Base-by-base conservation (phyloP, 1,140 invertebrate genomes). In the Augochlora pura region DNA sequence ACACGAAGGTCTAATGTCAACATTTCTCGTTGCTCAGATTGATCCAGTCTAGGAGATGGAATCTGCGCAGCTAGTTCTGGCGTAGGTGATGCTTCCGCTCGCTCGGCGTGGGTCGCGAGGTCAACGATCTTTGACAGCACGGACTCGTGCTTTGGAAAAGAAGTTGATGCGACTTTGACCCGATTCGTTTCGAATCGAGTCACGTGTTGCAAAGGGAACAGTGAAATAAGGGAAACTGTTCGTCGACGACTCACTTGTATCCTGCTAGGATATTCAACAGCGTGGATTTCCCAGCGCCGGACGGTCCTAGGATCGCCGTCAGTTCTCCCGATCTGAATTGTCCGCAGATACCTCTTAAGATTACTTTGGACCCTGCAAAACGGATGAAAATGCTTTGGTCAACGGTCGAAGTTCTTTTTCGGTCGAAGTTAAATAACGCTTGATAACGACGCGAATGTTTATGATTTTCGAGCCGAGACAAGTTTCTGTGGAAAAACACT, bases 221-320 rank as follows among this genome's bases (percentile, higher is more conserved):
- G n/a, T n/a, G n/a, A 49, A 2, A 49, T 1, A 49, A 49, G 1
- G 16, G 49, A 52, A 52, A 52, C 16, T 5, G n/a, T 57, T n/a
- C n/a, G 54, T 1, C n/a, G n/a, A 9, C 9, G n/a, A 59, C 93
- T 94, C 94, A 97, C 97, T 96, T 97, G 91, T 97, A 98, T 82
- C 97, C 97, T 12, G 97, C 97, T 18, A 98, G 91, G 78, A 97
- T 94, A 87, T 98, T 97, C 7, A 98, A 93, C 7, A 98, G 91
- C 0, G 97, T 98, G 42, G 96, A 97, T 93, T 99, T 99, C 23
- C 98, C 98, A 1, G 97, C 96, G 8, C 98, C 98, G 0, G 97
- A 98, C 8, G 97, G 97, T 6, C 97, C 97, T 90, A 98, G 94
- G 81, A 98, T 98, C 5, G 96, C 97, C 0, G 96, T 97, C 62